A percentile compares a stretch with the other conserved stretches of the same genome.
Conservation (phyloP, 2,113 vertebrate species). For the Gavia stellata region DNA sequence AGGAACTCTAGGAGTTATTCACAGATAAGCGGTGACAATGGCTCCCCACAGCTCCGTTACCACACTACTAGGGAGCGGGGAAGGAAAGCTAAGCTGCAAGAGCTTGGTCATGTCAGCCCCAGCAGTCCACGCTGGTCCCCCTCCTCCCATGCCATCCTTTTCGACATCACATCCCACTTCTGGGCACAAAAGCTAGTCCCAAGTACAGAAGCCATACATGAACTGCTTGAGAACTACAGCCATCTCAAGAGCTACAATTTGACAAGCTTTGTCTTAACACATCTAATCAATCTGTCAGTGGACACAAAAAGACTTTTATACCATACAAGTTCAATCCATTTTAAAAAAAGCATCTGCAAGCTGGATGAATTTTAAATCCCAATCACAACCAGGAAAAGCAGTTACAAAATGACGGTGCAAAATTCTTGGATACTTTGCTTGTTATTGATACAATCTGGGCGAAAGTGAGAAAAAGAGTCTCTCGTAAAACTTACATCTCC, state of each 20-base stretch:
- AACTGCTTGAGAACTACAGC: not conserved
- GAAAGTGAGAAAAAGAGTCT: slow-evolving; percentile 10
- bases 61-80: not conserved
- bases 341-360: not conserved
- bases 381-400: not conserved
- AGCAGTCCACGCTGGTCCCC: not conserved
- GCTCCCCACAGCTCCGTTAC: not conserved
- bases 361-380: not conserved
- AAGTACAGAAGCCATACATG: not conserved
- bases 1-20: not conserved
- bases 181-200: not conserved
- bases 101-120: not conserved
- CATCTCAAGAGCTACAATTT: not conserved
- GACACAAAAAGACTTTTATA: not conserved
- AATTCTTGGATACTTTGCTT: not conserved
- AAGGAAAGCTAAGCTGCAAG: not conserved
- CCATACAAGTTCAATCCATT: not conserved
- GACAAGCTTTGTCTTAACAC: not conserved
- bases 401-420: not conserved
- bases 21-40: not conserved
- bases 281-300: not conserved
- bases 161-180: not conserved
- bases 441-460: not conserved
- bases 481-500: slow-evolving; percentile 85
- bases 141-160: not conserved